These are phyloP conservation scores for Smutsia temminckii DNA, from an alignment of 2,797 vertebrate species.

Conservation along the genomic window DNA sequence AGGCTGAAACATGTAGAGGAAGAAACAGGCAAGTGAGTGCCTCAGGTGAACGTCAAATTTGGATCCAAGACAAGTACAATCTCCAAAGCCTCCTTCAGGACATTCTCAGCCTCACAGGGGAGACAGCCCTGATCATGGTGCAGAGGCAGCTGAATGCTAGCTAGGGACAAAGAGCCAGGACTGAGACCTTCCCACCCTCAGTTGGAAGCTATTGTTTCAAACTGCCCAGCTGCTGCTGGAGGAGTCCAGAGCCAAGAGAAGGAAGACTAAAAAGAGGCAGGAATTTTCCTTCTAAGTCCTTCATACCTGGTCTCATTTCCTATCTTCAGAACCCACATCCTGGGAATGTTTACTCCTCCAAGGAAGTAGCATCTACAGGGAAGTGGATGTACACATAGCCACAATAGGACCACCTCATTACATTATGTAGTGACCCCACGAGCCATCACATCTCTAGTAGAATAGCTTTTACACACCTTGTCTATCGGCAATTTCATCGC, in stretches of 20 bases:
- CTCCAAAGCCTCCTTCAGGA: neutral
- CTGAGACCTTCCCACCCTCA: too few species aligned
- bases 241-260: neutral
- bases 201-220: neutral
- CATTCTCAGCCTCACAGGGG: accelerated
- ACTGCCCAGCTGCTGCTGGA: neutral
- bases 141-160: neutral
- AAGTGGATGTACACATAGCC: neutral
- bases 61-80: neutral
- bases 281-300: neutral
- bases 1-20: neutral
- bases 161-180: neutral
- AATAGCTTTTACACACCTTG: neutral
- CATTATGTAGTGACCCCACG: neutral
- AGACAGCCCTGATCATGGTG: neutral
- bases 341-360: neutral
- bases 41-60: neutral
- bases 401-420: neutral
- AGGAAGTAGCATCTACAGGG: neutral
- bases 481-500: neutral
- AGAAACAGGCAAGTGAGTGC: neutral
- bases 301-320: neutral
- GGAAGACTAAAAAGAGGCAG: neutral
- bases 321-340: neutral
- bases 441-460: neutral